Base-by-base conservation (phyloP, 2,113 vertebrate genomes). In the Heptranchias perlo region DNA sequence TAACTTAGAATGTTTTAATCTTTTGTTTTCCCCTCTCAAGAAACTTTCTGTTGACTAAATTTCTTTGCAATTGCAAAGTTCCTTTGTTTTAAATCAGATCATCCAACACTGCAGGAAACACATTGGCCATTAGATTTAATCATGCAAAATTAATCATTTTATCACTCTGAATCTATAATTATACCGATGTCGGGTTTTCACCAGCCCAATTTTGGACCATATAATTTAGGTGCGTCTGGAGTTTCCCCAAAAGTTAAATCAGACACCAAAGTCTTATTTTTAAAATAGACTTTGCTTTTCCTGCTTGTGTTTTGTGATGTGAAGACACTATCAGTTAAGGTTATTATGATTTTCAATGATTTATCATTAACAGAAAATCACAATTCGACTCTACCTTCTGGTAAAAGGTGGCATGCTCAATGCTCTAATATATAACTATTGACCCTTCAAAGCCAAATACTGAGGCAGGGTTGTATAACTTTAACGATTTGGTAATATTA, bases 91-190 rank as follows among this genome's bases (percentile, higher is more conserved):
- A 94, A 64, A 25, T 94, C n/a, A 64, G 35, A 62, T 62, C 84
- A 28, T 52, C 44, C 44, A 92, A 92, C 14, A n/a, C 89, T 62
- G 89, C 89, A 93, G 89, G 6, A 91, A 91, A 91, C 52, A 92
- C 31, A 91, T 35, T 35, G 52, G 54, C 54, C 87, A 91, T 91
- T 58, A 35, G 35, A 92, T 62, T 62, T 62, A 92, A 58, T 35
- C 87, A 52, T 91, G 87, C 87, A 91, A 58, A 91, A 58, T 58
- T 58, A 13, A 91, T 58, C 28, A 35, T 13, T 58, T 35, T 6
- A 62, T 92, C 5, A 49, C 58, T 58, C 87, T 62, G 58, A 92
- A 61, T n/a, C 35, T 39, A 35, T 35, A 4, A 11, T 21, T 61
- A 25, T 16, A 62, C 0, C 4, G 14, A 61, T 35, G 58, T 39